Base-by-base conservation (phyloP, 1,140 invertebrate genomes). In the Thaumetopoea pityocampa region DNA sequence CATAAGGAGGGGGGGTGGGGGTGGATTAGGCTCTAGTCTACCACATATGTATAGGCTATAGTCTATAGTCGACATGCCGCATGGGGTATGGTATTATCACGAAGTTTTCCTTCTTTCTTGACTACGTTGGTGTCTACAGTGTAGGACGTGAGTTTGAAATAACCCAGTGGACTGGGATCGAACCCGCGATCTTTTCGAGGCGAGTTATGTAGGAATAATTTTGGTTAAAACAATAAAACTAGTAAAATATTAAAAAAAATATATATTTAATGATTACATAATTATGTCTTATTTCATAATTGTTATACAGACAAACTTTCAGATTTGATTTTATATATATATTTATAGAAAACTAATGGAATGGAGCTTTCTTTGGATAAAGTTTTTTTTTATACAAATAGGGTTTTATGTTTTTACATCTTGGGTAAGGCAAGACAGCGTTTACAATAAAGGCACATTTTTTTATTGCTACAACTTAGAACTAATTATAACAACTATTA, bases 401-500 rank as follows among this genome's bases (percentile, higher is more conserved):
- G 32, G 22, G 7, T 28, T 48, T 40, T 45, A 22, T 28, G 29
- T 37, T 19, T 48, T 34, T 40, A 34, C 29, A 40, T 27, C 49
- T 49, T 57, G 46, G 52, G 46, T 37, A 54, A 54, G 67, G 67
- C 67, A 70, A 67, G 67, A 70, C 49, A 40, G 26, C 34, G 52
- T 45, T 67, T 55, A 44, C 43, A 33, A 18, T 30, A 51, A 48
- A 54, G 64, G 64, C 64, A 70, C 67, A 41, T 55, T 26, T 44
- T n/a, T 38, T 36, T 53, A 63, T 70, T 70, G 61, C 67, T 10
- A 30, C 7, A 2, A 7, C 23, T 28, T 37, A 27, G 1, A 18
- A 19, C 24, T 19, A 28, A 35, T 40, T 59, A 38, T 24, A 14
- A 26, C 2, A 1, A 16, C 17, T 12, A 19, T 20, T 23, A 23